phyloP scores from a whole-genome alignment of 1,140 invertebrate genomes.

The Alviniconcha marisindica region DNA sequence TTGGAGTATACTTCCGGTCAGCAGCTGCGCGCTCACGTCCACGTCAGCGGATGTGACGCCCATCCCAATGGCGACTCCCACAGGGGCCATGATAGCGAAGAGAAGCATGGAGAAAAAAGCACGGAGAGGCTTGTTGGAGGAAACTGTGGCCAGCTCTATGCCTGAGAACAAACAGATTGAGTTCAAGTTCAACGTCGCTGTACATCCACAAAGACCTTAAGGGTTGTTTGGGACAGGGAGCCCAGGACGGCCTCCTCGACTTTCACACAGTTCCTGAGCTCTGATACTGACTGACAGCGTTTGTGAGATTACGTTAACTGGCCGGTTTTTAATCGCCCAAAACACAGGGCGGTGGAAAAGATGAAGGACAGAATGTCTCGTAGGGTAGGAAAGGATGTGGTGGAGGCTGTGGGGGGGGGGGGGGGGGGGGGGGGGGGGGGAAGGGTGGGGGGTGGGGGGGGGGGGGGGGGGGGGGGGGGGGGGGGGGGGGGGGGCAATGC shows the following conservation, averaged over 20 bases:
- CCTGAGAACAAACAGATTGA: background rate
- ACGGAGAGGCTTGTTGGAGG: slow-evolving; percentile 74
- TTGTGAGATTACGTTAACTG: background rate
- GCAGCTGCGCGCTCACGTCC: slow-evolving; percentile 46
- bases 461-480: background rate
- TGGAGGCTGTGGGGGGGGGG: background rate
- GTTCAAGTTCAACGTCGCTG: no score
- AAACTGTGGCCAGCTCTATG: background rate
- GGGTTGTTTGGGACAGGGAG: background rate
- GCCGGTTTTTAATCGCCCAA: background rate
- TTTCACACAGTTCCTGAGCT: no score
- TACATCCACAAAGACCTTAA: no score
- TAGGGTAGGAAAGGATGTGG: background rate
- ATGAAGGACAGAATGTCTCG: background rate
- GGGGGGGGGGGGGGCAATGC: background rate
- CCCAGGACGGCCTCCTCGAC: no score
- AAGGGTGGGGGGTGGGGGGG: background rate
- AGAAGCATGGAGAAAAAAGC: slow-evolving; percentile 58
- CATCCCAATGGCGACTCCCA: slow-evolving; percentile 79
- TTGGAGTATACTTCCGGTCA: slow-evolving; percentile 78
- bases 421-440: background rate
- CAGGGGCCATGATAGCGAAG: slow-evolving; percentile 83
- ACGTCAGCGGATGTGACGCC: slow-evolving; percentile 69
- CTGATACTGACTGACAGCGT: no score
- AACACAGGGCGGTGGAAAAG: background rate